A percentile compares a stretch with the other conserved stretches of the same genome.
These are phyloP conservation scores for Myotis lucifugus DNA, from an alignment of 2,113 vertebrate species.

Conservation along the genomic window DNA sequence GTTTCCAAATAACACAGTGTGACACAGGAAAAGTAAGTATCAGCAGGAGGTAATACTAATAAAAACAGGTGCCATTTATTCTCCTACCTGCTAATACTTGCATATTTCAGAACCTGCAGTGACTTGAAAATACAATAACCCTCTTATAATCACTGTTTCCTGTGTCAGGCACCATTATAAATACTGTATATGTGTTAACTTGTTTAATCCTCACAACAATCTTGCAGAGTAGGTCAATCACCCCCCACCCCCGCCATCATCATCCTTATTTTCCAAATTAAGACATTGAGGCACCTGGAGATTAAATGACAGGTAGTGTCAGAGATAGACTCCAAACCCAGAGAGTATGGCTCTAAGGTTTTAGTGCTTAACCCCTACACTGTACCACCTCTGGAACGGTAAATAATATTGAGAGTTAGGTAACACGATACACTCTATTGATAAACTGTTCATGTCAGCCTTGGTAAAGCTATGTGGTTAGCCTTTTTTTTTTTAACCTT, in stretches of 20 bases:
- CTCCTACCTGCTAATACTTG: neutral
- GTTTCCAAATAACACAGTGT: neutral
- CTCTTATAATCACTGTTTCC: neutral
- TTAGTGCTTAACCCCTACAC: neutral
- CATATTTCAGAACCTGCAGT: neutral
- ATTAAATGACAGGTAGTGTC: neutral
- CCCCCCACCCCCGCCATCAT: accelerated
- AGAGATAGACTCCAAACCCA: neutral
- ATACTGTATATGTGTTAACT: neutral
- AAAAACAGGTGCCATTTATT: neutral
- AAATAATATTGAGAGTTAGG: neutral
- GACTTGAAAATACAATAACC: neutral
- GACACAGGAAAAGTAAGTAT: neutral
- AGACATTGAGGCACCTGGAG: neutral
- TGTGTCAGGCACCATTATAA: neutral
- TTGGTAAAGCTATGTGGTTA: neutral
- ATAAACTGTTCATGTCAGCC: neutral
- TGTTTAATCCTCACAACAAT: neutral
- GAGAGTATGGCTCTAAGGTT: neutral
- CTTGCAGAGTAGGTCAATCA: neutral
- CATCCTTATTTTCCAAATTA: neutral
- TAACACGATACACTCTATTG: neutral
- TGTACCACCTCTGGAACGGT: neutral
- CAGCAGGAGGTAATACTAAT: neutral
- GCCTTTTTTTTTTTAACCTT: neutral